Evolutionary conservation across 2,113 vertebrate species (phyloP), one percentile per base, ranked within the genome.

Genomic region (Silurus asotus): DNA sequence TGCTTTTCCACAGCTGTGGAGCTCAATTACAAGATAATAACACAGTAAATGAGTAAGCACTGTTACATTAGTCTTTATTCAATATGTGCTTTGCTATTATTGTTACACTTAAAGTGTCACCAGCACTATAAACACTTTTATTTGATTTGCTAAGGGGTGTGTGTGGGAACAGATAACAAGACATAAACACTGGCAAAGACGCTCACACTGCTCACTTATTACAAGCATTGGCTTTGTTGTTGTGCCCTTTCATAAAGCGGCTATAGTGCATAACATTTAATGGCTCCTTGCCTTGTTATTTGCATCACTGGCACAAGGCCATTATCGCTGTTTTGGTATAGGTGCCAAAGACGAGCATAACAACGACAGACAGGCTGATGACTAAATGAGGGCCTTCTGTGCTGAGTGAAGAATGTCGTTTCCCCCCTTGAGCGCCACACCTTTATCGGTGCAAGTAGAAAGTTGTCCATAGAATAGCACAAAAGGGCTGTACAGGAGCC

Each of bases 281-380:
- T 64, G 53, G 75, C 62, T 88, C 77, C 84, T 80, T 80, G 64
- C 75, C 82, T 72, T 70, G 80, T 86, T 89, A 87, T 81, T 87
- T 55, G 23, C 81, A 65, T 55, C 49, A 14, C 51, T 83, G 86
- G 88, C 87, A 72, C 23, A n/a, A 61, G 80, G 88, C 80, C 86
- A 84, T 58, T 48, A 61, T 77, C 45, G 51, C 67, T 81, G 61
- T 53, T 8, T 78, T 81, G 64, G 77, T 37, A 58, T 19, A 62
- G 62, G 8, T 70, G 83, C 14, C 84, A 75, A 74, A 75, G 76
- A 88, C 28, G 62, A 76, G 67, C 45, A 55, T 62, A 75, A 86
- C 65, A 83, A 51, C 77, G 76, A 65, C 79, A 76, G 37, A 86
- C 67, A 55, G 69, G 3, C 58, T n/a, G 76, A 48, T 28, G 25